Evolutionary conservation across 1,140 invertebrate genomes (phyloP), one percentile per base, ranked within the genome.

Genomic region (Chrysopa pallens): DNA sequence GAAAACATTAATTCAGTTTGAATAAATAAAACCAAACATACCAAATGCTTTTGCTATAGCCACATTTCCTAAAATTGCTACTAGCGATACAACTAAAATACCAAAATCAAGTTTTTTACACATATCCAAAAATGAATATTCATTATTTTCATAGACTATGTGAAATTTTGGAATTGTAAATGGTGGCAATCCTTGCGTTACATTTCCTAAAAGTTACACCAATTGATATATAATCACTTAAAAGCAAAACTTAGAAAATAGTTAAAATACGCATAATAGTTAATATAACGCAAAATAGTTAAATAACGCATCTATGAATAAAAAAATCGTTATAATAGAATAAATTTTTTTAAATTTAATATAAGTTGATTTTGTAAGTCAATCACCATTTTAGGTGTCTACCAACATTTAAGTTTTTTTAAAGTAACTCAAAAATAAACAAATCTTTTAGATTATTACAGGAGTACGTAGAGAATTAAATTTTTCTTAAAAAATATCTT

Each of bases 1-100:
- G 14, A 31, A 45, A 42, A 43, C 13, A 46, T 6, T 8, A 2
- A 46, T 27, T 14, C 2, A 29, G 14, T 0, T 14, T 47, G 1
- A 44, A 41, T 23, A 13, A 31, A 14, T 23, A 44, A 39, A 39
- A 6, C 5, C n/a, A 11, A 53, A 68, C 71, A 68, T 59, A 83
- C 80, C 69, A 55, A 89, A 90, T 6, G 82, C 78, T 63, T 90
- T 91, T 6, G 84, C 84, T 50, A 90, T 88, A 13, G 86, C 85
- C 42, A 88, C 80, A 51, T 88, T 86, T 40, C 84, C 83, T 14
- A 90, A 64, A 4, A 88, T 76, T 39, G 82, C 84, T 15, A 89
- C 73, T 23, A 90, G 55, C 12, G 86, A 84, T 42, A 88, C 64
- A 11, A 88, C 69, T 36, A 83, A 51, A 6, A 90, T 65, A 1